Base-by-base conservation (phyloP, 2,113 vertebrate species). In the Pyrgilauda ruficollis region DNA sequence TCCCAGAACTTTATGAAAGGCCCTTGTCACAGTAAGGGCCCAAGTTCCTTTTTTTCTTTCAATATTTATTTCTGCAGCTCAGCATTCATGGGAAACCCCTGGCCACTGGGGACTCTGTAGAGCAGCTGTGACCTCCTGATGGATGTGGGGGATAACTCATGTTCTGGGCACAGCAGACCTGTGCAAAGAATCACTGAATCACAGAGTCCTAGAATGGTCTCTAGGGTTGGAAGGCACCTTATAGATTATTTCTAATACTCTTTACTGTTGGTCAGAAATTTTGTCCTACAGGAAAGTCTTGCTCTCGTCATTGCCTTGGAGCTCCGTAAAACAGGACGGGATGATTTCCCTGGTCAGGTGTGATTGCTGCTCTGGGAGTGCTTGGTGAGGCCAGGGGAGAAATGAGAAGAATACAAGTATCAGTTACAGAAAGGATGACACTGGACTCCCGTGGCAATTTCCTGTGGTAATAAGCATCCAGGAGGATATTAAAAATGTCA, bases 401-500 rank as follows among this genome's bases (percentile, higher is more conserved):
- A 59, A 26, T 27, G 39, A 94, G 17, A 47, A n/a, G 47, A 69
- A 85, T 76, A 41, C 20, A n/a, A 80, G 53, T 66, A 62, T n/a
- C 30, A 43, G 41, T 49, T 37, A 49, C 18, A 53, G 53, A 35
- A 62, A 20, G 49, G 69, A 84, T 26, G 56, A 55, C 62, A 35
- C 80, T 78, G 92, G 83, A 37, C 62, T 90, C 86, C 55, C 2
- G 10, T 78, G 66, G 61, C 49, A 89, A 74, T 90, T 87, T 95
- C 70, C 74, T 89, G 39, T 80, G 61, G 52, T 72, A 97, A 90
- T 92, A 92, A 94, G 72, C 63, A 84, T 50, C 49, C 30, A 75
- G 73, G 22, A 82, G 62, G 70, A 74, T 93, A 88, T 92, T 93
- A 93, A 93, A 95, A 93, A 76, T 69, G 91, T 85, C 84, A 80